Evolutionary conservation across 1,140 invertebrate species (phyloP), one percentile per base, ranked within the genome.

Genomic region (Ips typographus): DNA sequence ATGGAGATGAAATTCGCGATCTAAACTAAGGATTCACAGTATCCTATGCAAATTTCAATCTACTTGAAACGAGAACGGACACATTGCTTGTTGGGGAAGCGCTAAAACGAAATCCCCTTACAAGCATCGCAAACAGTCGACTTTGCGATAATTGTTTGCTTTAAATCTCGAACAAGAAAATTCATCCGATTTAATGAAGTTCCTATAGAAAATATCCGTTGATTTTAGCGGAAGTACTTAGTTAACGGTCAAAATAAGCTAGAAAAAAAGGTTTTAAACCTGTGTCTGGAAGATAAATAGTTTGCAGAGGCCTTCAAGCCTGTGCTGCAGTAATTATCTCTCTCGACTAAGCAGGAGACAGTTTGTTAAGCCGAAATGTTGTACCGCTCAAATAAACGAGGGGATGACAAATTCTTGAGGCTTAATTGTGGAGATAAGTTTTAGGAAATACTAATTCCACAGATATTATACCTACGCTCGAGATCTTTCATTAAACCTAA

Each of bases 281-380:
- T 49, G 44, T 2, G 44, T 8, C 44, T 49, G 2, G 3, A 59
- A 42, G 57, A 59, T 59, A 59, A 59, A 40, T 59, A 59, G 40
- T 59, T 59, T 4, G 7, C 38, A 2, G 6, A 41, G 5, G 4
- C 8, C 57, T 41, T 59, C 8, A 5, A 42, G 57, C 52, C 43
- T 7, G 36, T 65, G 47, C 38, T 40, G 47, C 44, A 52, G 47
- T 63, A 63, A 63, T 43, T 65, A 56, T 65, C 51, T 42, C 40
- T 37, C 22, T 42, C 38, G 44, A 47, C 40, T 47, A 64, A 55
- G 44, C 38, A 53, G 40, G 63, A n/a, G 63, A 57, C 65, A 52
- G 65, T 66, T 66, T 58, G 65, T 59, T 66, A 59, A 66, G 65
- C 56, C 65, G 65, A 66, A 66, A 66, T 44, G 65, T 66, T 66